Evolutionary conservation across 2,113 vertebrate species (phyloP).

Genomic region (Neodontobutis hainanensis): DNA sequence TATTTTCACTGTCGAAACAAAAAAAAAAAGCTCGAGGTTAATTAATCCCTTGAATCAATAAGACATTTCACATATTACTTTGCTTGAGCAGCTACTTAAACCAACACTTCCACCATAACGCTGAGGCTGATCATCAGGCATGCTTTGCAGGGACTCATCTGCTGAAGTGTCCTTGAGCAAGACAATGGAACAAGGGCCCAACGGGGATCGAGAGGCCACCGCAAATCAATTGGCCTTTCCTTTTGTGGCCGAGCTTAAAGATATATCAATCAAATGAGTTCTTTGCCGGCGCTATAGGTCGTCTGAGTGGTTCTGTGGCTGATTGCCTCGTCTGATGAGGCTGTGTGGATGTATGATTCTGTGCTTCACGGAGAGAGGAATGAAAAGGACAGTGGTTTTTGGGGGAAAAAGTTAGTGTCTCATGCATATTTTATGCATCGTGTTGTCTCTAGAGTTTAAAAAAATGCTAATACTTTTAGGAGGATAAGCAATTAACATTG

Average conservation of each 20-base stretch:
- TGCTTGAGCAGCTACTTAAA: background rate
- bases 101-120: background rate
- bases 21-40: background rate
- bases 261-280: constrained; percentile 1
- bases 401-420: no score
- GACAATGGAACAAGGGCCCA: background rate
- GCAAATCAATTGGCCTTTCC: constrained; percentile 11
- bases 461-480: no score
- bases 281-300: background rate
- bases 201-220: constrained; percentile 1
- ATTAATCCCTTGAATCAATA: constrained; percentile 1
- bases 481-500: no score
- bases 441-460: no score
- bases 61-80: background rate
- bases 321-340: constrained; percentile 25
- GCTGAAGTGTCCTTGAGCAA: constrained; percentile 5
- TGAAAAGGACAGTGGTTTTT: no score
- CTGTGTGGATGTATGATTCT: background rate
- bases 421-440: no score
- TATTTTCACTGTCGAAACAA: background rate
- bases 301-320: background rate
- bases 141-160: background rate
- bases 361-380: no score
- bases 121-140: background rate
- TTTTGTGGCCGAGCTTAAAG: background rate